Base-by-base conservation (phyloP, 2,888 invertebrate genomes). In the Silvanus unidentatus region DNA sequence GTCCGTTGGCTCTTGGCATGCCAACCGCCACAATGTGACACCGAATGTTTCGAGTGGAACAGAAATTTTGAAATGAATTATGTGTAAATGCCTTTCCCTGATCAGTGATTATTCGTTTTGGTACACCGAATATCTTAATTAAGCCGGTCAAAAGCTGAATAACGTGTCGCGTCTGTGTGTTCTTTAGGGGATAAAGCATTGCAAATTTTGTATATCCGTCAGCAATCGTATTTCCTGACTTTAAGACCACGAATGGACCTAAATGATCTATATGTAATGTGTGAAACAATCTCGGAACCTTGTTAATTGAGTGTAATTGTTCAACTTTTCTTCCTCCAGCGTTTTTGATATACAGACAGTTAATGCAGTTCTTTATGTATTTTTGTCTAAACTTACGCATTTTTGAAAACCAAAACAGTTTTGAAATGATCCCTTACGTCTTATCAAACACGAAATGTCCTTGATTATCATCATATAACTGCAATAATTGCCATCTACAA, bases 71-170 rank as follows among this genome's bases (percentile, higher is more conserved):
- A 10, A 42, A 42, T 2, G 5, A 9, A 2, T 2, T 14, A 15
- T n/a, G 12, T 2, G n/a, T 34, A 34, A 42, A 42, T 5, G 35
- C 30, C 12, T 6, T 34, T 10, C 42, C 35, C 2, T 52, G 42
- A 38, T 59, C 57, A 28, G 41, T 49, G 10, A 59, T 47, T n/a
- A 56, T 47, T 11, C 50, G 43, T 2, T 16, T 30, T 1, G 53
- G 54, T 1, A 50, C 45, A 5, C 54, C 54, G 16, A 36, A 55
- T 11, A 35, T 29, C 14, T 47, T 36, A 1, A 53, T 45, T 27
- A 56, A 42, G 1, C 49, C 32, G 22, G 44, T 39, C 5, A 57
- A 11, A 4, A 35, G 40, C n/a, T 41, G 22, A 1, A 57, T 14
- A 0, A 47, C 47, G 1, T 34, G 16, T 29, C 40, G 3, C 16